Base-by-base conservation (phyloP, 2,113 vertebrate species). In the Sinocyclocheilus grahami region DNA sequence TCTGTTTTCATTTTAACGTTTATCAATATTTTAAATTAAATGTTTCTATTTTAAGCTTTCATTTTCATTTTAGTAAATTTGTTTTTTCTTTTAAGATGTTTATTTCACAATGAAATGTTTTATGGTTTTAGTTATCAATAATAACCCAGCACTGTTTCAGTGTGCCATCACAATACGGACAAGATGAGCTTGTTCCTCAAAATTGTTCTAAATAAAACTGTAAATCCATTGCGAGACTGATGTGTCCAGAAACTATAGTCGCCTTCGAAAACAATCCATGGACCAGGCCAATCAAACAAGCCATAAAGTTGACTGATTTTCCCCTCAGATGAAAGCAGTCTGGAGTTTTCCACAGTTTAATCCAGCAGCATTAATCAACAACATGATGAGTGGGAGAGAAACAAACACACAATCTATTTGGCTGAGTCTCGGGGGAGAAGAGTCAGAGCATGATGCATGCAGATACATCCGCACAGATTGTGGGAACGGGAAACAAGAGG, bases 401-500 rank as follows among this genome's bases (percentile, higher is more conserved):
- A 82, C 84, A 79, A 77, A 74, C 72, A 42, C 85, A 78, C 39
- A 71, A 76, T 62, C 33, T 46, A 67, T 86, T 65, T 9, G 42
- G 42, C 42, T 10, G 42, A 46, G 42, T 46, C 60, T 69, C 51
- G 1, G 22, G 74, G 65, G 85, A 62, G 30, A 11, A 30, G 10
- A 84, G 60, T 88, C 55, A 33, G 42, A 69, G 63, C n/a, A 72
- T 81, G 55, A 67, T 30, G 65, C 60, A 82, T 62, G 51, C 20
- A 62, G 82, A 81, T 51, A 13, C 39, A 84, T 88, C 85, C 33
- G 76, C 30, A 65, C 53, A 12, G 76, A 58, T 60, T 74, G 80
- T 85, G 78, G 39, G 78, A 83, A 86, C 88, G 39, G 88, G 85
- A 89, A 81, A 80, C 51, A 13, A 76, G 69, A 55, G 8, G 9